These are phyloP conservation scores for Hirtodrosophila trivittata DNA, from an alignment of 2,888 invertebrate species.

Conservation along the genomic window DNA sequence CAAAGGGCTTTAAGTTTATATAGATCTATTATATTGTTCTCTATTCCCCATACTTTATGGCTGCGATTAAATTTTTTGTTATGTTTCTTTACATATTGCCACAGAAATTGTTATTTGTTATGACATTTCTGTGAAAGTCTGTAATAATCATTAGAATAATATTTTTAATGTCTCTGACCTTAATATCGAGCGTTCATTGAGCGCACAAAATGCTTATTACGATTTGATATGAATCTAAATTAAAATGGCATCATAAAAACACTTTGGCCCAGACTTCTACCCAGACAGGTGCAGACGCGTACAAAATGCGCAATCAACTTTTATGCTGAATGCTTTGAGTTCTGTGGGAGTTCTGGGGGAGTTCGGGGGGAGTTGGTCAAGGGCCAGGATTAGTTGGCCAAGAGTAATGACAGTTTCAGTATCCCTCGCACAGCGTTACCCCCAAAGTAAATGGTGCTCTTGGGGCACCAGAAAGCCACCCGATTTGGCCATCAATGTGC, in stretches of 20 bases:
- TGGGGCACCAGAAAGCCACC: conserved; percentile 13
- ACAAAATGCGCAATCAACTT: conserved; percentile 15
- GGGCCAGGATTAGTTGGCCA: conserved; percentile 29
- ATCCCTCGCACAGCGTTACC: too few species aligned
- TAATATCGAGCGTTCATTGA: conserved; percentile 45
- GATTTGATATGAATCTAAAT: conserved; percentile 76
- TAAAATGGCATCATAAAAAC: conserved; percentile 78
- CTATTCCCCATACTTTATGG: too few species aligned
- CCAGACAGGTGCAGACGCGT: conserved; percentile 38
- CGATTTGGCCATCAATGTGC: conserved; percentile 57
- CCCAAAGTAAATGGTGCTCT: conserved; percentile 38
- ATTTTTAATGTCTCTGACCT: conserved; percentile 61
- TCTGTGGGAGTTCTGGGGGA: conserved; percentile 6
- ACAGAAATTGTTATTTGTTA: conserved; percentile 3
- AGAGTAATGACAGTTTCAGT: conserved; percentile 50
- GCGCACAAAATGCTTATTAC: conserved; percentile 67
- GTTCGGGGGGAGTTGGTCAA: conserved; percentile 5
- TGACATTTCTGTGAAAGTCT: conserved; percentile 5
- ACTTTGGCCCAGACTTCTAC: conserved; percentile 45
- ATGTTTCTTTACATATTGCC: conserved; percentile 13
- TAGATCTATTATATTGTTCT: too few species aligned
- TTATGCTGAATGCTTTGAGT: neutral
- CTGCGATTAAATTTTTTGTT: neutral
- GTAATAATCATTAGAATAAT: conserved; percentile 44
- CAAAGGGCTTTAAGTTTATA: conserved; percentile 6